Percentiles rank a stretch among this genome's conserved stretches.
phyloP scores from a whole-genome alignment of 2,888 invertebrate genomes.

The Patella depressa region DNA sequence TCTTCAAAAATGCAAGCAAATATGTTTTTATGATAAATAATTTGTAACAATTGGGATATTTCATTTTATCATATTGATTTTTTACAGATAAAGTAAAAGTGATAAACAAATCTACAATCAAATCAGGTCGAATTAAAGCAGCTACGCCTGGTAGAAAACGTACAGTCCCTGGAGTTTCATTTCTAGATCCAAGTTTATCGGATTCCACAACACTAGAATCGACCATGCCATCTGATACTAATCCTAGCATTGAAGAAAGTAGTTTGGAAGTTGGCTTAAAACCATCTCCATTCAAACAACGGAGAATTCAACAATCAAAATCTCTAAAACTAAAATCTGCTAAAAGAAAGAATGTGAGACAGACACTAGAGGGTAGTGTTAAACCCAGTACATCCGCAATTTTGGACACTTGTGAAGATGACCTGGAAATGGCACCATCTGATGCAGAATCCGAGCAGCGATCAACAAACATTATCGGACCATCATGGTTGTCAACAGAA shows the following conservation, averaged over 20 bases:
- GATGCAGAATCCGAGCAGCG: neutral
- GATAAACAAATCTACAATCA: no score
- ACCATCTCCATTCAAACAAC: conserved; percentile 21
- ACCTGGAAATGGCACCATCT: neutral
- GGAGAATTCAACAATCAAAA: neutral
- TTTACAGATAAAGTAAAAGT: no score
- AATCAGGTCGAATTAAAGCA: no score
- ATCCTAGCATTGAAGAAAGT: conserved; percentile 15
- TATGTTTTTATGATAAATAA: no score
- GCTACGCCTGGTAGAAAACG: no score
- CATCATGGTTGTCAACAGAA: neutral
- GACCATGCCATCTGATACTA: neutral
- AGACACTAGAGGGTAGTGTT: neutral
- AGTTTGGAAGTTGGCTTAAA: conserved; percentile 37
- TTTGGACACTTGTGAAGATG: neutral
- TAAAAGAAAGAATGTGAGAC: neutral
- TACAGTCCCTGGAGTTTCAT: neutral
- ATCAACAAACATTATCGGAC: neutral
- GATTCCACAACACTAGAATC: neutral
- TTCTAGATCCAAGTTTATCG: neutral
- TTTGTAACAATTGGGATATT: no score
- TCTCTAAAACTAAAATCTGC: neutral
- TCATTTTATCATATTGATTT: no score
- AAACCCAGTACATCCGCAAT: neutral
- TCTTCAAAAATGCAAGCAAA: no score